These are phyloP conservation scores for Ecdyonurus torrentis DNA, from an alignment of 2,888 invertebrate species.

Conservation along the genomic window DNA sequence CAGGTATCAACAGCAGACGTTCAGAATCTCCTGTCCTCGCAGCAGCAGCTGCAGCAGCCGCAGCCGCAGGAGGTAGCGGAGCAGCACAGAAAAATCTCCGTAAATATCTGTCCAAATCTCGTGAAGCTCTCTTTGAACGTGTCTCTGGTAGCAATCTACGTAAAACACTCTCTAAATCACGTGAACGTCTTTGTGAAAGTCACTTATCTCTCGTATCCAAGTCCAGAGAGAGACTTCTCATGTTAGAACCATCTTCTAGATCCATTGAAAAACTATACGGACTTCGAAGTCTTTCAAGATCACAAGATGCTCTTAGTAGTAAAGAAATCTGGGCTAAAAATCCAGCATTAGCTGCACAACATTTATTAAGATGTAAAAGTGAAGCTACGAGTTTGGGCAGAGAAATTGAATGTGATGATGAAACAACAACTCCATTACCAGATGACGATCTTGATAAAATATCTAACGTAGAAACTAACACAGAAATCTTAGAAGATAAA, in stretches of 20 bases:
- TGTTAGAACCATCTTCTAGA: conserved; percentile 21
- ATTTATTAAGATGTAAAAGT: background rate
- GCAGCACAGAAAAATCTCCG: conserved; percentile 19
- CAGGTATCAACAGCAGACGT: background rate
- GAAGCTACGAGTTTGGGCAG: background rate
- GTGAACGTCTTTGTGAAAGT: conserved; percentile 25
- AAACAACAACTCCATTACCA: background rate
- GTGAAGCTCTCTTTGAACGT: conserved; percentile 32
- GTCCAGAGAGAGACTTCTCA: conserved; percentile 24
- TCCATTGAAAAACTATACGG: conserved; percentile 32
- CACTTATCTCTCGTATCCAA: conserved; percentile 27
- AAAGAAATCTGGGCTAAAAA: conserved; percentile 21
- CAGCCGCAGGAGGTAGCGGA: conserved; percentile 19
- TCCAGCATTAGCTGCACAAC: background rate
- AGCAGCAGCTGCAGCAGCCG: conserved; percentile 21
- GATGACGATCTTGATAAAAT: no score
- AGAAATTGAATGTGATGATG: background rate
- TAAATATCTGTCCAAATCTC: conserved; percentile 31
- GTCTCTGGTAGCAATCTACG: conserved; percentile 23
- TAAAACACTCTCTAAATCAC: conserved; percentile 16
- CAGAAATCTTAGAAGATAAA: background rate
- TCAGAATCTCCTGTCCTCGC: background rate
- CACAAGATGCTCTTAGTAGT: conserved; percentile 28
- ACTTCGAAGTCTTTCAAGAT: conserved; percentile 29
- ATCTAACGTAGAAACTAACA: no score